Evolutionary conservation across 2,888 invertebrate species (phyloP), one percentile per base, ranked within the genome.

Genomic region (Spilarctia lutea): DNA sequence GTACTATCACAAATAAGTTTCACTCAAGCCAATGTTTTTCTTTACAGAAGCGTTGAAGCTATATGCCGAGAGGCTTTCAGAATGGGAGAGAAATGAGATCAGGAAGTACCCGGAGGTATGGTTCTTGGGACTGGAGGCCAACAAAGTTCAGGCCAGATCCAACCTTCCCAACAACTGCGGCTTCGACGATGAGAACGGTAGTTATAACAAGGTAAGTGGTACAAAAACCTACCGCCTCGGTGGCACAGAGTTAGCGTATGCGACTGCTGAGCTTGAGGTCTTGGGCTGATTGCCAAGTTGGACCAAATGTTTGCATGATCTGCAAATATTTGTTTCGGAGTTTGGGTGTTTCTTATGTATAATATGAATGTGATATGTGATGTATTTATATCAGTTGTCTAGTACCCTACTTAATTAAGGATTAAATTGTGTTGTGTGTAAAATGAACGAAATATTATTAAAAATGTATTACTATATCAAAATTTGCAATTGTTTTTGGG

Each of bases 81-180:
- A 98, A 87, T 98, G 98, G 96, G 99, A 99, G 95, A 97, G 98
- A 88, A 97, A 97, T 84, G 99, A 99, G 95, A 97, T 99, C 80
- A 97, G 98, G 87, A 98, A 98, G 86, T 99, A 98, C 93, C 98
- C 98, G 16, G 99, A 99, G 92, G 97, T 99, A 82, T 99, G 99
- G 98, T 99, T 98, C 95, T 96, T 99, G 83, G 99, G 99, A 0
- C 94, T 98, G 87, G 97, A 98, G 79, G 97, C 98, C 66, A 97
- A 97, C 92, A 99, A 99, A 94, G 97, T 98, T 84, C 97, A 98
- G 88, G 98, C 98, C 33, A 97, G 97, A 86, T 96, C 98, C 84
- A 97, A 97, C 73, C 97, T 97, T 74, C 97, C 97, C 71, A 97
- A 98, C 91, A 99, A 99, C 94, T 97, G 97, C 81, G 98, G 98